These are phyloP conservation scores for Melospiza melodia DNA, from an alignment of 2,113 vertebrate genomes.

Conservation along the genomic window DNA sequence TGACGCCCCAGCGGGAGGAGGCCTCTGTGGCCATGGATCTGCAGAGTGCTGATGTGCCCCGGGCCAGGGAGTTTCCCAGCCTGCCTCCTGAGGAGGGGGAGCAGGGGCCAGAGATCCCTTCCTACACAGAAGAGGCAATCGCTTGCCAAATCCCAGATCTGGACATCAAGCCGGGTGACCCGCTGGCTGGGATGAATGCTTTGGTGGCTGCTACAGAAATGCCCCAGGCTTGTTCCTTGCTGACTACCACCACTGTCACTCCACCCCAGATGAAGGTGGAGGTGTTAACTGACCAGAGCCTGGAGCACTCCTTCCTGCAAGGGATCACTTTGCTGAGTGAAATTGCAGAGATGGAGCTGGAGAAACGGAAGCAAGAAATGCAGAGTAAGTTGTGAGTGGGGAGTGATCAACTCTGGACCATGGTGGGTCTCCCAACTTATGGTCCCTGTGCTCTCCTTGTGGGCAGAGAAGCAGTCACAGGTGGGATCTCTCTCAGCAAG, in stretches of 20 bases:
- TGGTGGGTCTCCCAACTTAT: not conserved
- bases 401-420: not conserved
- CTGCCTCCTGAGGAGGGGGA: conserved; percentile 30
- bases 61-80: conserved; percentile 28
- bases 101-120: conserved; percentile 33
- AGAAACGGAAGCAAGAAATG: conserved; percentile 76
- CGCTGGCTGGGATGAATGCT: conserved; percentile 91
- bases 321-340: conserved; percentile 94
- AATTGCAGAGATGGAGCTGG: conserved; percentile 88
- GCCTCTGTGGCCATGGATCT: conserved; percentile 56
- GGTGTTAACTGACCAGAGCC: conserved; percentile 40
- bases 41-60: not conserved
- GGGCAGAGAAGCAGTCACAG: not conserved
- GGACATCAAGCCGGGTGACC: conserved; percentile 80
- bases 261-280: conserved; percentile 57
- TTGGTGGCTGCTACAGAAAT: conserved; percentile 89
- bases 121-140: conserved; percentile 49
- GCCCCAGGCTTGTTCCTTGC: conserved; percentile 80
- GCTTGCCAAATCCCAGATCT: conserved; percentile 53
- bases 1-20: conserved; percentile 72
- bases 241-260: conserved; percentile 23
- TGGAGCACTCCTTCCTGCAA: conserved; percentile 83
- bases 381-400: conserved; percentile 65
- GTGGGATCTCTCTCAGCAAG: not conserved
- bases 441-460: rapidly evolving